Conservation (phyloP, 2,113 vertebrate genomes). For the Lonchura striata region DNA sequence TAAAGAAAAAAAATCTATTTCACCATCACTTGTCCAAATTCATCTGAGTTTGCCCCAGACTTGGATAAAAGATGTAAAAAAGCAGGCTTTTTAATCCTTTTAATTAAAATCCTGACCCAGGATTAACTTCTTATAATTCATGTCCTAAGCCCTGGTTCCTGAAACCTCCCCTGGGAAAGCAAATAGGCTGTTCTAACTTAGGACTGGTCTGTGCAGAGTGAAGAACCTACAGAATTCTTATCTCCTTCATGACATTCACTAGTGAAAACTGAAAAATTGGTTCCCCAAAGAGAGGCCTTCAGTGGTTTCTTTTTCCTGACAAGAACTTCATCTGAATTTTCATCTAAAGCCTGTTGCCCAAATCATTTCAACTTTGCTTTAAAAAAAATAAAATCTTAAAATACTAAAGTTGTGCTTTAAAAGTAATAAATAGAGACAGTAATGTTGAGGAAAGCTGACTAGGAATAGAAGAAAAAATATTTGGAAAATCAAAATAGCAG, state of each 20-base stretch:
- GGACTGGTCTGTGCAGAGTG: background rate
- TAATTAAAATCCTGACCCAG: background rate
- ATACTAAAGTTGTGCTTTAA: background rate
- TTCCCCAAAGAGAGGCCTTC: background rate
- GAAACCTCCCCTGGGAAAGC: accelerated
- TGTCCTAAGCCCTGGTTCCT: background rate
- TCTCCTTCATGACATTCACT: background rate
- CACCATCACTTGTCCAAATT: background rate
- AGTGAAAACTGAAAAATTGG: background rate
- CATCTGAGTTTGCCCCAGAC: background rate
- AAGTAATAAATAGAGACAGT: background rate
- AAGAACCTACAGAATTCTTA: background rate
- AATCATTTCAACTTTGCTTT: background rate
- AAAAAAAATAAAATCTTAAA: background rate
- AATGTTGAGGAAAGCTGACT: background rate
- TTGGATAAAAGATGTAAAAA: background rate
- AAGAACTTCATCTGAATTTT: background rate
- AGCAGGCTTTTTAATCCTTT: background rate
- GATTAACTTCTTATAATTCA: background rate
- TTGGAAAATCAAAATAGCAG: background rate
- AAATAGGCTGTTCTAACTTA: background rate
- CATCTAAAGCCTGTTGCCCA: background rate
- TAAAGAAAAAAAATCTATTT: background rate
- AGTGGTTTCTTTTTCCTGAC: background rate
- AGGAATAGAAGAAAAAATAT: background rate